Evolutionary conservation across 2,797 vertebrate genomes (phyloP).

Genomic region (Chromis chromis): DNA sequence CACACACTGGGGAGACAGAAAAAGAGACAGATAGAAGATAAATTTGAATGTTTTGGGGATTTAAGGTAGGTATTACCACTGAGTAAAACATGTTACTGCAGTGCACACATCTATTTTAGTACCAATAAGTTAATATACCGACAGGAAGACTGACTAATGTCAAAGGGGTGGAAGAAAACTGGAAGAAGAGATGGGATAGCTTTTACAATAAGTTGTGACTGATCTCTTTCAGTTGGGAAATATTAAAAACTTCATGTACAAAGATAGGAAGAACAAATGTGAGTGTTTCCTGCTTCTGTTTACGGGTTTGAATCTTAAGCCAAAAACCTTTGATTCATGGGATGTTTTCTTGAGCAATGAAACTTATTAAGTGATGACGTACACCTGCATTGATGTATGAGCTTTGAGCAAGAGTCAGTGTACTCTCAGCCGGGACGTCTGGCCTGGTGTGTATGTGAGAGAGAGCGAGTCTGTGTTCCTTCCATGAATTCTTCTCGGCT

Average conservation of each 20-base stretch:
- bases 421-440: not conserved
- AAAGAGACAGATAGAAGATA: not conserved
- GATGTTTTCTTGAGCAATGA: constrained; percentile 28
- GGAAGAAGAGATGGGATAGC: constrained; percentile 20
- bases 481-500: constrained; percentile 81
- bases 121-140: constrained; percentile 12
- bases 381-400: not conserved
- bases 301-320: constrained; percentile 16
- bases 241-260: constrained; percentile 44
- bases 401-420: not conserved
- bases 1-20: constrained; percentile 10
- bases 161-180: constrained; percentile 38
- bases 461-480: constrained; percentile 71
- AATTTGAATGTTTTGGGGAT: constrained; percentile 17
- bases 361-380: constrained; percentile 20
- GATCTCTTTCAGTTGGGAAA: constrained; percentile 50
- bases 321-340: constrained; percentile 50
- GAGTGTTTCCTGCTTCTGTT: constrained; percentile 63
- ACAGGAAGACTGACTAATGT: constrained; percentile 19
- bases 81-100: not conserved
- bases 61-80: not conserved
- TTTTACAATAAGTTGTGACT: constrained; percentile 50
- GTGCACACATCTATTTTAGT: constrained; percentile 17
- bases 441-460: constrained; percentile 4
- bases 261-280: constrained; percentile 54